Conservation (phyloP, 2,888 invertebrate genomes). For the Unio delphinus region DNA sequence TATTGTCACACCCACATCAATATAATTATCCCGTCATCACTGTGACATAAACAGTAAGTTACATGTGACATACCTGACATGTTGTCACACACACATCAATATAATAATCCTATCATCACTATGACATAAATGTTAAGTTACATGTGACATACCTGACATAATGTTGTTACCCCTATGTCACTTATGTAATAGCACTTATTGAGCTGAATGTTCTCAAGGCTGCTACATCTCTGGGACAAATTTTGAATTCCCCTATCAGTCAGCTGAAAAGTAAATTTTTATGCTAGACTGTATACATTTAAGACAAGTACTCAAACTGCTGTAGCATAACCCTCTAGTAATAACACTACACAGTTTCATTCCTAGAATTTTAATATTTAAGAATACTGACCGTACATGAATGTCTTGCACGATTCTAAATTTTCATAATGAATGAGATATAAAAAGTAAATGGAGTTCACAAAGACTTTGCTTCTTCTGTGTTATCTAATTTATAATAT, state of each 20-base stretch:
- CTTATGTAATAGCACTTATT: conserved; percentile 9
- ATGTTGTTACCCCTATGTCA: conserved; percentile 6
- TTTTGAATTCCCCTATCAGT: conserved; percentile 13
- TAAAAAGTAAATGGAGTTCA: too few relatives aligned
- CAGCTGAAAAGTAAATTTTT: conserved; percentile 9
- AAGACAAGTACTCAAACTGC: too few relatives aligned
- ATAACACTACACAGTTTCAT: too few relatives aligned
- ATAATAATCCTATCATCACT: background rate
- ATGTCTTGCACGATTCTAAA: too few relatives aligned
- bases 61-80: conserved; percentile 5
- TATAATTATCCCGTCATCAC: background rate
- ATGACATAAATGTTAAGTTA: background rate
- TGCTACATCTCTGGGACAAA: conserved; percentile 12
- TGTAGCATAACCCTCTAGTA: too few relatives aligned
- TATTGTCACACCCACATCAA: too few relatives aligned
- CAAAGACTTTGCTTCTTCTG: too few relatives aligned
- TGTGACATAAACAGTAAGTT: background rate
- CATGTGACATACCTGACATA: conserved; percentile 9
- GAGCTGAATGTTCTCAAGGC: conserved; percentile 15
- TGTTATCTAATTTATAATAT: too few relatives aligned
- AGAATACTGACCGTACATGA: too few relatives aligned
- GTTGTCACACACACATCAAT: conserved; percentile 2
- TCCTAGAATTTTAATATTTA: too few relatives aligned
- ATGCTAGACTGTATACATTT: too few relatives aligned
- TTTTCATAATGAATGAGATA: too few relatives aligned